phyloP scores from a whole-genome alignment of 2,113 vertebrate species.

The Brachypteracias leptosomus region DNA sequence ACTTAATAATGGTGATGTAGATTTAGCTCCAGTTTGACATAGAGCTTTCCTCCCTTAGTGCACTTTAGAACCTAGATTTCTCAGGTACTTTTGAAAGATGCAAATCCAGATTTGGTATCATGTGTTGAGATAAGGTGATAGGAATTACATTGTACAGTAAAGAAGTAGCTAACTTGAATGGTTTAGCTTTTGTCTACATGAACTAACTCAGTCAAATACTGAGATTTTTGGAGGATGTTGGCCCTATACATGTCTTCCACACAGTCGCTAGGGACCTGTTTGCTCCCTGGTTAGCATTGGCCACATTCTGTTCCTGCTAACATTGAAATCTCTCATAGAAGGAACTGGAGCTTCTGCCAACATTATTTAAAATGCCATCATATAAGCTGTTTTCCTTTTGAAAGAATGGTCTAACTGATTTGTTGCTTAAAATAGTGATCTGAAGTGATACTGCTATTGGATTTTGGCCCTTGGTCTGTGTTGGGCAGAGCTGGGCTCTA shows the following conservation, averaged over 20 bases:
- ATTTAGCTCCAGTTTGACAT: not conserved
- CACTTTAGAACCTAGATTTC: not conserved
- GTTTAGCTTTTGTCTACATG: not conserved
- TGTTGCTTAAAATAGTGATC: not conserved
- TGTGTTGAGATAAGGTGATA: not conserved
- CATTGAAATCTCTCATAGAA: not conserved
- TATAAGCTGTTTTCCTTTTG: not conserved
- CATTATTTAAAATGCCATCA: not conserved
- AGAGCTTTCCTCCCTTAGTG: not conserved
- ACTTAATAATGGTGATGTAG: not conserved
- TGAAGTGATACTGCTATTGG: fast-evolving
- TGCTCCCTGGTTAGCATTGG: not conserved
- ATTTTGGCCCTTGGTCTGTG: not conserved
- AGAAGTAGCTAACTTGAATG: not conserved
- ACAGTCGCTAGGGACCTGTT: not conserved
- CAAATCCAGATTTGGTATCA: not conserved
- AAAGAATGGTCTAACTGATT: not conserved
- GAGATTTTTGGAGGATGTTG: not conserved
- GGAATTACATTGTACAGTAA: not conserved
- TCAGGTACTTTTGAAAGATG: not conserved
- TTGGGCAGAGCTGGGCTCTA: conserved; percentile 9
- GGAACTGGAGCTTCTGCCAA: not conserved
- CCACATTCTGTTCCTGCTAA: not conserved
- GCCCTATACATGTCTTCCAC: not conserved
- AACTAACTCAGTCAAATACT: not conserved